Evolutionary conservation across 1,140 invertebrate genomes (phyloP), one percentile per base, ranked within the genome.

Genomic region (Epicauta chinensis): DNA sequence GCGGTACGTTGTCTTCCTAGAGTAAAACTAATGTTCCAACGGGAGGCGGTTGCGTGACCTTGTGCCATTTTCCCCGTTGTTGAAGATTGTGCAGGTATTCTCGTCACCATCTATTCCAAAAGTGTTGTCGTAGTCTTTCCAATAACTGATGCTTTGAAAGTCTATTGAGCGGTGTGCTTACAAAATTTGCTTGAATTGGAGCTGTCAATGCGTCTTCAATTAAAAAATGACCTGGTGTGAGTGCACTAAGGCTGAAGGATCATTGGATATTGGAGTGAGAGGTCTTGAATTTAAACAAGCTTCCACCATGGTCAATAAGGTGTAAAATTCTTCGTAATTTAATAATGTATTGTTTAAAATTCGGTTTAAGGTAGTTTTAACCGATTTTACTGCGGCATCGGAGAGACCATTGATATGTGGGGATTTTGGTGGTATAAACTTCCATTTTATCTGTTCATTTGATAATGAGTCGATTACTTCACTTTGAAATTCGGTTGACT

Each of bases 301-400:
- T 37, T 63, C 56, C 10, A 63, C 45, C 46, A 59, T 41, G 23
- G 36, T 41, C 10, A 61, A 52, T 14, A 51, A 39, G 2, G 58
- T 56, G 16, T 43, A 23, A 13, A 58, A 42, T 36, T 62, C 53
- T 34, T 66, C 61, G 40, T 32, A 63, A 2, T 44, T 62, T 2
- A 65, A 55, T 31, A 50, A 13, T 16, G 13, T 13, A 16, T 46
- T 31, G 10, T 17, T 15, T 16, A 51, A 11, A 10, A 60, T 51
- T 6, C 64, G 54, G 17, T 60, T 43, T 5, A 61, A 29, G 32
- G 61, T 52, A 35, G 31, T 35, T 32, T 68, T 53, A 39, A 55
- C 14, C n/a, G 41, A 41, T 42, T 64, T 61, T 7, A 73, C 64
- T 1, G 39, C 38, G n/a, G 57, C 35, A 45, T 73, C 69, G 69